phyloP scores from a whole-genome alignment of 2,797 vertebrate genomes.

The Eidolon dupreanum region DNA sequence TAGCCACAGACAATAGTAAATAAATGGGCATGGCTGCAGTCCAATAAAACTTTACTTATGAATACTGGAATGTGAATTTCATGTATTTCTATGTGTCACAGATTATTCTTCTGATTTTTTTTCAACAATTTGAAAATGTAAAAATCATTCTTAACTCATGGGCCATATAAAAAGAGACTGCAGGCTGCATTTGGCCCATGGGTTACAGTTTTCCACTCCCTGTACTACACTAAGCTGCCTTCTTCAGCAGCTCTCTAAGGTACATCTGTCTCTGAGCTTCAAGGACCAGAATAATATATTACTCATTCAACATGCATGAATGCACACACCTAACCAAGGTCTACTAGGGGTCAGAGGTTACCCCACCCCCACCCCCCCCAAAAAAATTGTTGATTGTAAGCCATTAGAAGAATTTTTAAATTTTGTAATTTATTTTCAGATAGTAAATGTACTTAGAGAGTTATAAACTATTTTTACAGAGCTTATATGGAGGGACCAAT shows the following conservation, averaged over 20 bases:
- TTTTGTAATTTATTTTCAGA: conserved; percentile 22
- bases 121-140: conserved; percentile 34
- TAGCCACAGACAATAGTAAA: neutral
- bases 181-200: neutral
- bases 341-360: neutral
- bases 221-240: neutral
- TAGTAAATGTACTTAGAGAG: neutral
- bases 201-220: neutral
- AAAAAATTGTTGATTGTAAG: neutral
- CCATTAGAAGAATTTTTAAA: neutral
- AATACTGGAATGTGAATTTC: conserved; percentile 42
- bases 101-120: conserved; percentile 13
- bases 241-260: neutral
- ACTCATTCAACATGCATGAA: conserved; percentile 21
- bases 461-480: conserved; percentile 32
- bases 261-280: conserved; percentile 31
- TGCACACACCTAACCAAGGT: neutral
- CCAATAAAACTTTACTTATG: neutral
- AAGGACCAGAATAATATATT: conserved; percentile 24
- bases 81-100: neutral
- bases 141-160: conserved; percentile 12
- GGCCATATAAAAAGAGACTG: neutral
- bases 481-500: neutral
- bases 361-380: neutral
- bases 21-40: neutral